Evolutionary conservation across 2,113 vertebrate genomes (phyloP).

Genomic region (Abramis brama): DNA sequence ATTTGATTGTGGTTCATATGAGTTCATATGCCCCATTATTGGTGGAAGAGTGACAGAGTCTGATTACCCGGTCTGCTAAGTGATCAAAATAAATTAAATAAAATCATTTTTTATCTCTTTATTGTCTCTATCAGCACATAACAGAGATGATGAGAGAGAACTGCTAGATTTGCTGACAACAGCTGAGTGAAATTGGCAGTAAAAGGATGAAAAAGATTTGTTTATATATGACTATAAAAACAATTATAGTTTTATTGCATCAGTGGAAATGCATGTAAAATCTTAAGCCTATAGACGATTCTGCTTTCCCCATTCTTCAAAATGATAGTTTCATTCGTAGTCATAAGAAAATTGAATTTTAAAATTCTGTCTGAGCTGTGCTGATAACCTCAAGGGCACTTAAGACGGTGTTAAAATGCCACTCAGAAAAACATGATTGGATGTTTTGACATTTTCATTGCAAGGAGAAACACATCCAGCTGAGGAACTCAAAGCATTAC

Average conservation of each 20-base stretch:
- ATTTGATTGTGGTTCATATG: background rate
- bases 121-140: background rate
- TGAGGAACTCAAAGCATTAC: conserved; percentile 4
- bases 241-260: background rate
- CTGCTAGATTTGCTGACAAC: background rate
- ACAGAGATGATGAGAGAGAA: background rate
- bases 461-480: background rate
- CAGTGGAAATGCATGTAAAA: background rate
- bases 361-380: conserved; percentile 26
- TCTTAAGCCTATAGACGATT: background rate
- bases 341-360: conserved; percentile 5
- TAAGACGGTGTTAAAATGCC: conserved; percentile 17
- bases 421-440: conserved; percentile 27
- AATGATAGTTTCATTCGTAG: background rate
- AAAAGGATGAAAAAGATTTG: background rate
- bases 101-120: background rate
- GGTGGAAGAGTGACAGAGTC: background rate
- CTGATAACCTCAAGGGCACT: conserved; percentile 30
- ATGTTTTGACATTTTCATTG: conserved; percentile 2
- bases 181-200: background rate
- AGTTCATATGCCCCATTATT: background rate
- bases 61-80: background rate
- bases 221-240: background rate
- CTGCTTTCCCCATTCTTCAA: conserved; percentile 8
- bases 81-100: background rate